Evolutionary conservation across 2,113 vertebrate genomes (phyloP).

Genomic region (Centropus unirufus): DNA sequence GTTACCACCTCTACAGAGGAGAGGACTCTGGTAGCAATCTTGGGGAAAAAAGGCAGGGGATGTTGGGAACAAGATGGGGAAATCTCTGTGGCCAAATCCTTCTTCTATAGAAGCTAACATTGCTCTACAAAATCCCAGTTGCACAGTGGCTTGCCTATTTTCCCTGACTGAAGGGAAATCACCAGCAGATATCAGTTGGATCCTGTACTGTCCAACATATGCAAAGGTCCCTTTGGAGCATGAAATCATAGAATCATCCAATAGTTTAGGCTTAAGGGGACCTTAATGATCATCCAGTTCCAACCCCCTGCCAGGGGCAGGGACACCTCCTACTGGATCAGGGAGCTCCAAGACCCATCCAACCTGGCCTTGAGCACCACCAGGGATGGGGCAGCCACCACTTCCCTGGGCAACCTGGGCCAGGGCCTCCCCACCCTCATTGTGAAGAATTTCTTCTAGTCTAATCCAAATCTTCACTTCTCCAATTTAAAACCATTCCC

Average conservation of each 20-base stretch:
- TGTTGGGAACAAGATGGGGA: not conserved
- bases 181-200: not conserved
- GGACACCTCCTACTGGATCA: too few relatives aligned
- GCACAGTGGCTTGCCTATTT: not conserved
- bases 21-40: not conserved
- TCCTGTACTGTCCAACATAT: accelerated
- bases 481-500: too few relatives aligned
- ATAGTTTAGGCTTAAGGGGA: too few relatives aligned
- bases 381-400: too few relatives aligned
- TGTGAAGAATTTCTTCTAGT: too few relatives aligned
- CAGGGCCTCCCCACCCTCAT: too few relatives aligned
- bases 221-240: not conserved
- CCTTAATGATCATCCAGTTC: too few relatives aligned
- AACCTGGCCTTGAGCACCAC: too few relatives aligned
- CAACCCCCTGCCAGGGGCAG: too few relatives aligned
- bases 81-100: not conserved
- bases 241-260: not conserved
- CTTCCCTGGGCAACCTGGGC: too few relatives aligned
- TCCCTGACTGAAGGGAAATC: not conserved
- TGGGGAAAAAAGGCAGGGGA: not conserved
- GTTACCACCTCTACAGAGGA: not conserved
- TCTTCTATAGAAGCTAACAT: not conserved
- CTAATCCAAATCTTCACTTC: too few relatives aligned
- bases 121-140: not conserved
- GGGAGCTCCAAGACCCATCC: too few relatives aligned